A percentile compares a stretch with the other conserved stretches of the same genome.
Evolutionary conservation across 2,797 vertebrate genomes (phyloP).

Genomic region (Avahi laniger): DNA sequence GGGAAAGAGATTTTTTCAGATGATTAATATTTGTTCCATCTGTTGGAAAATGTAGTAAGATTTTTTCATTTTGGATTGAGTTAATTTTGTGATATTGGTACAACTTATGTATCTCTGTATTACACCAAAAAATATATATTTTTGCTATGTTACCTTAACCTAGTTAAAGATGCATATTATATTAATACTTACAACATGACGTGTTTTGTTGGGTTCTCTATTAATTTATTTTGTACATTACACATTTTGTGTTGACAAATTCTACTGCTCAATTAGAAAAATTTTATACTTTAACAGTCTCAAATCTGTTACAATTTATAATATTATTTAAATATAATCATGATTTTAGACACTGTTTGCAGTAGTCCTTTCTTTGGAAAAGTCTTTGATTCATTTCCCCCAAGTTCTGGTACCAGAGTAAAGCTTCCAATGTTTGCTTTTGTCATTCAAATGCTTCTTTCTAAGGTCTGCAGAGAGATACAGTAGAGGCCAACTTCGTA

Average conservation of each 20-base stretch:
- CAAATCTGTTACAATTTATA: not conserved
- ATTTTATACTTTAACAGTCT: not conserved
- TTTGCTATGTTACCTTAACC: not conserved
- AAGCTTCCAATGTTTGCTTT: not conserved
- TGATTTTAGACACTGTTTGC: not conserved
- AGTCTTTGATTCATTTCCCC: not conserved
- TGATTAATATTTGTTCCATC: not conserved
- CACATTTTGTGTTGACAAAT: conserved; percentile 5
- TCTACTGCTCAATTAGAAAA: not conserved
- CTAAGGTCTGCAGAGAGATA: not conserved
- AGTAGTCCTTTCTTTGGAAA: not conserved
- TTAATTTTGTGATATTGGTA: not conserved
- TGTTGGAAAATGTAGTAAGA: not conserved
- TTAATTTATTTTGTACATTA: conserved; percentile 68
- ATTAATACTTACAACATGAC: not conserved
- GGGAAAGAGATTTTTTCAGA: not conserved
- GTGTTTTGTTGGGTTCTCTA: not conserved
- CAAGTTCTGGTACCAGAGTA: not conserved
- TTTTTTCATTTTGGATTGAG: not conserved
- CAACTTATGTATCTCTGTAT: not conserved
- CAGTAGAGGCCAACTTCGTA: not conserved
- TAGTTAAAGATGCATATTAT: not conserved
- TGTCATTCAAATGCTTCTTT: not conserved
- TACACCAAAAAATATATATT: not conserved
- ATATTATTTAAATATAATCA: not conserved